These are phyloP conservation scores for Premnoplex brunnescens DNA, from an alignment of 2,797 vertebrate species.

Conservation along the genomic window DNA sequence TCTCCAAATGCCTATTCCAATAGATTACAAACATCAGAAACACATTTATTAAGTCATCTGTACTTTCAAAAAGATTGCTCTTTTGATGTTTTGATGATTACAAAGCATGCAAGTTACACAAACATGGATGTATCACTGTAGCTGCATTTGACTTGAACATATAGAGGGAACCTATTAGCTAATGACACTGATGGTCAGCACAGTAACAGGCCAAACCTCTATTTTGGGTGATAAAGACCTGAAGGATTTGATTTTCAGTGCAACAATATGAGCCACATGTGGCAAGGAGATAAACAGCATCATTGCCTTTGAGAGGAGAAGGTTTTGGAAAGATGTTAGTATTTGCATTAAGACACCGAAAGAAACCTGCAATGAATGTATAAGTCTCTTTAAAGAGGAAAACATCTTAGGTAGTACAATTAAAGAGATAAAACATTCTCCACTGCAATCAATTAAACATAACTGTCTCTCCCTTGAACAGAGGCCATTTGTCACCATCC, in stretches of 20 bases:
- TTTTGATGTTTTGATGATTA: background rate
- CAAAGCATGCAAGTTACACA: background rate
- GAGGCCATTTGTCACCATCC: background rate
- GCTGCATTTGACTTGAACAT: background rate
- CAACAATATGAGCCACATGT: background rate
- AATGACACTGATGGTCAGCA: rapidly evolving
- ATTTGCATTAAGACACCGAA: background rate
- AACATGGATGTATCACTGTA: background rate
- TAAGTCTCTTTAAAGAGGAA: background rate
- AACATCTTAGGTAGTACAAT: background rate
- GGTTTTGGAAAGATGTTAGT: background rate
- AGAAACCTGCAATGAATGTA: background rate
- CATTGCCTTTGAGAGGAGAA: background rate
- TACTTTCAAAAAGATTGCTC: background rate
- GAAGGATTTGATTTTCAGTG: background rate
- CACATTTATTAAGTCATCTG: background rate
- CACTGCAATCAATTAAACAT: background rate
- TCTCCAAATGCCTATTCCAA: background rate
- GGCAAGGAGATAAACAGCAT: background rate
- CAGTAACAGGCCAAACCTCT: background rate
- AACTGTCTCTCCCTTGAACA: background rate
- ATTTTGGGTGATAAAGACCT: background rate
- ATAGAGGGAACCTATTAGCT: background rate
- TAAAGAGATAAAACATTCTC: background rate
- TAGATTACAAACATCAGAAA: background rate